Percentiles rank a stretch among this genome's conserved stretches.
phyloP scores from a whole-genome alignment of 2,888 invertebrate genomes.

The Perithous albicinctus region DNA sequence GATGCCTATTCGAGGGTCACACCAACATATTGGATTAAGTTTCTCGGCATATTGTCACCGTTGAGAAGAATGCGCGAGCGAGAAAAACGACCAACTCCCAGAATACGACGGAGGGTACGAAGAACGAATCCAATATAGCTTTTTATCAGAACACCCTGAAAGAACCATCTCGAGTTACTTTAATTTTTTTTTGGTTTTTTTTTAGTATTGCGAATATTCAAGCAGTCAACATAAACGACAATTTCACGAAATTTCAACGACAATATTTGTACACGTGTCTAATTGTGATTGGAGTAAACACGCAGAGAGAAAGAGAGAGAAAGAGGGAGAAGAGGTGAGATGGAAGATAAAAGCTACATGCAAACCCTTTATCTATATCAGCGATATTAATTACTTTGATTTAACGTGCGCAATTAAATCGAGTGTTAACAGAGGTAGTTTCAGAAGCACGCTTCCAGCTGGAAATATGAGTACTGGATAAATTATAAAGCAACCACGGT shows the following conservation, averaged over 20 bases:
- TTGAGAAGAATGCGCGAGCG: conserved; percentile 43
- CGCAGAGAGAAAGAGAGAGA: not conserved
- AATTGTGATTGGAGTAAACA: not conserved
- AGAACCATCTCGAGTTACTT: conserved; percentile 43
- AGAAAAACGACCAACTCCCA: conserved; percentile 13
- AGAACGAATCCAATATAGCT: conserved; percentile 49
- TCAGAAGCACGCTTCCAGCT: not conserved
- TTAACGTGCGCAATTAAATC: conserved; percentile 37
- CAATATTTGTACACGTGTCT: conserved; percentile 22
- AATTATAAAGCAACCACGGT: not conserved
- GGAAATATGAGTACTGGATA: not conserved
- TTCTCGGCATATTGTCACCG: conserved; percentile 74
- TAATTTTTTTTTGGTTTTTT: conserved; percentile 17
- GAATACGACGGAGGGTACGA: conserved; percentile 38
- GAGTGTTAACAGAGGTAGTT: not conserved
- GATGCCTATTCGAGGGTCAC: conserved; percentile 68
- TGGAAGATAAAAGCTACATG: not conserved
- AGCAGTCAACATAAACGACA: not conserved
- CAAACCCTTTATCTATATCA: not conserved
- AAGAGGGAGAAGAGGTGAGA: not conserved
- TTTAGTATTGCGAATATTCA: conserved; percentile 14
- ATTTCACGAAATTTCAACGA: not conserved
- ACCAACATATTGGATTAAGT: conserved; percentile 77
- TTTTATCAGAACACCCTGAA: conserved; percentile 15
- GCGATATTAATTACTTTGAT: conserved; percentile 25